These are phyloP conservation scores for Agrochola lota DNA, from an alignment of 2,888 invertebrate species.

Conservation along the genomic window DNA sequence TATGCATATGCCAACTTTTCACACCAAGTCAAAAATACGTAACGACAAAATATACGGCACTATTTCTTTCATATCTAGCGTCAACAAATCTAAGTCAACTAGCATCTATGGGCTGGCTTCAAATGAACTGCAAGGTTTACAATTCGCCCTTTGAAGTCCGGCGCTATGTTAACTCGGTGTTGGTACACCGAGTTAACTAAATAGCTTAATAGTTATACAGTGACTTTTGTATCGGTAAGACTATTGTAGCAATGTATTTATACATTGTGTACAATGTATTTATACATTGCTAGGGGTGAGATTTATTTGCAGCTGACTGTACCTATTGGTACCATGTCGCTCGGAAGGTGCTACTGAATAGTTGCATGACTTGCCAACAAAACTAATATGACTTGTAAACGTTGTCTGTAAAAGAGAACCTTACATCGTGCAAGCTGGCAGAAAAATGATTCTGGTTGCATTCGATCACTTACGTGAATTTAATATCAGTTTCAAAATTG, in stretches of 20 bases:
- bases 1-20: neutral
- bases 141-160: conserved; percentile 37
- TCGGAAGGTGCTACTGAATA: neutral
- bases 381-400: no score
- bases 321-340: neutral
- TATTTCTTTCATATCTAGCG: conserved; percentile 27
- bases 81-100: conserved; percentile 21
- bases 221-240: no score
- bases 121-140: conserved; percentile 53
- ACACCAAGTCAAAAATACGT: neutral
- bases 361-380: neutral
- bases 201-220: no score
- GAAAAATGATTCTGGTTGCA: neutral
- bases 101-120: conserved; percentile 16
- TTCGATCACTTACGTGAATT: neutral
- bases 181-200: no score
- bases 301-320: neutral
- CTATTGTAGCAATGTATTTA: neutral
- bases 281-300: no score
- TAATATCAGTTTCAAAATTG: neutral
- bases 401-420: neutral
- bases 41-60: neutral
- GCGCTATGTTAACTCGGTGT: conserved; percentile 23
- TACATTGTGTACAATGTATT: no score
- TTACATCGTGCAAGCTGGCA: neutral